A percentile compares a stretch with the other conserved stretches of the same genome.
These are phyloP conservation scores for Leucophenga varia DNA, from an alignment of 1,140 invertebrate genomes.

Conservation along the genomic window DNA sequence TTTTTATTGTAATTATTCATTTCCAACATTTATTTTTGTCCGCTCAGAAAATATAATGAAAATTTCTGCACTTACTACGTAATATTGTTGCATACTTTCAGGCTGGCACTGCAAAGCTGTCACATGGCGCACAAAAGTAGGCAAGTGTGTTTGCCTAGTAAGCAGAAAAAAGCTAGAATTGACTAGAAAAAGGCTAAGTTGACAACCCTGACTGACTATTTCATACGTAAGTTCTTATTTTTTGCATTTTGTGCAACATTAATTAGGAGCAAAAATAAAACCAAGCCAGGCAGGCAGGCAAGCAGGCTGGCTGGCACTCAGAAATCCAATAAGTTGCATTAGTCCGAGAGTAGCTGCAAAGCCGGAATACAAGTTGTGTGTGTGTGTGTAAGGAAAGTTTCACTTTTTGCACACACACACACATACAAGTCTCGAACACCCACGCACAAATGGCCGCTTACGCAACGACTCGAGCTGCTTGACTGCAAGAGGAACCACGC, in stretches of 20 bases:
- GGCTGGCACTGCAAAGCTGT: conserved; percentile 10
- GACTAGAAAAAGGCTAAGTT: too few species aligned
- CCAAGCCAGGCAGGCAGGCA: conserved; percentile 21
- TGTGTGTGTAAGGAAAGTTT: conserved; percentile 28
- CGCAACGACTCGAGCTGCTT: conserved; percentile 12
- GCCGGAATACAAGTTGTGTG: conserved; percentile 17
- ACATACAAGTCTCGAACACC: conserved; percentile 32
- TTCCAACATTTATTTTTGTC: too few species aligned
- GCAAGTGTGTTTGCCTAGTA: too few species aligned
- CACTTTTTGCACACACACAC: conserved; percentile 23
- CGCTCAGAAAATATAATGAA: too few species aligned
- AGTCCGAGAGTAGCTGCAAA: conserved; percentile 10
- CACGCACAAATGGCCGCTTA: conserved; percentile 34
- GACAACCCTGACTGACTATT: too few species aligned
- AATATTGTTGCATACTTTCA: conserved; percentile 36
- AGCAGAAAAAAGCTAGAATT: too few species aligned
- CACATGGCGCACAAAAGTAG: conserved; percentile 30
- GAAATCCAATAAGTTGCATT: conserved; percentile 46
- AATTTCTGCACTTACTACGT: too few species aligned
- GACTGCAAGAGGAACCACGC: conserved; percentile 16
- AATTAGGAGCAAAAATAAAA: conserved; percentile 42
- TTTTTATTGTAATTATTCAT: too few species aligned
- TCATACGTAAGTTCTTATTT: too few species aligned
- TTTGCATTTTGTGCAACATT: conserved; percentile 19
- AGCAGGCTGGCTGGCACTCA: too few species aligned